phyloP scores from a whole-genome alignment of 2,888 invertebrate species.

The Perizoma affinitatum region DNA sequence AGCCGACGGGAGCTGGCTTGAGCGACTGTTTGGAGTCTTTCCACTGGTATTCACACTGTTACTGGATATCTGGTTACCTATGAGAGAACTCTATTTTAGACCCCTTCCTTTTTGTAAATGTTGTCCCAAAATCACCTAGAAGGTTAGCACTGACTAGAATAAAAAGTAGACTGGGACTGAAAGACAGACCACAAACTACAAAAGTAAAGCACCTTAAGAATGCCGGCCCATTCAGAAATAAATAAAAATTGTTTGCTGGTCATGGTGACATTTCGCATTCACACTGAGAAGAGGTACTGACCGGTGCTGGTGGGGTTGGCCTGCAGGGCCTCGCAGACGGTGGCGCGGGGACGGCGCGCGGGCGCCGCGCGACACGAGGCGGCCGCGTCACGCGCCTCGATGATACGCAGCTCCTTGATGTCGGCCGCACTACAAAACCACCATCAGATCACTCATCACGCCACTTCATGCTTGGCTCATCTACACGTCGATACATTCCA shows the following conservation, averaged over 20 bases:
- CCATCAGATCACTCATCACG: constrained; percentile 8
- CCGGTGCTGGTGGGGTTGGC: constrained; percentile 62
- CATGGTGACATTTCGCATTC: too few relatives aligned
- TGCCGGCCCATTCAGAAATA: too few relatives aligned
- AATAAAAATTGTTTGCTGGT: too few relatives aligned
- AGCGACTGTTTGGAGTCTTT: constrained; percentile 4
- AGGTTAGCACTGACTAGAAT: too few relatives aligned
- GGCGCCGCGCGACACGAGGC: too few relatives aligned
- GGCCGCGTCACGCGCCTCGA: constrained; percentile 80
- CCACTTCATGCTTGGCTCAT: background rate
- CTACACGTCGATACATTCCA: too few relatives aligned
- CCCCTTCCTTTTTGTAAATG: too few relatives aligned
- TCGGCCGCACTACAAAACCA: constrained; percentile 85
- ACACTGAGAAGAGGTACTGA: constrained; percentile 6
- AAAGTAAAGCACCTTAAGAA: too few relatives aligned
- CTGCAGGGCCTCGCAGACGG: constrained; percentile 72
- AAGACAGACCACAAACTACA: too few relatives aligned
- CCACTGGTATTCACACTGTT: constrained; percentile 34
- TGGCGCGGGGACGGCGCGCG: constrained; percentile 64
- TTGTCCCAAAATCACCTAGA: too few relatives aligned
- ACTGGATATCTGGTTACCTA: constrained; percentile 37
- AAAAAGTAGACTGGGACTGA: too few relatives aligned
- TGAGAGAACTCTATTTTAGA: constrained; percentile 12
- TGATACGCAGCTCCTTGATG: constrained; percentile 90
- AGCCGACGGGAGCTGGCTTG: constrained; percentile 31